Conservation (phyloP, 2,888 invertebrate genomes). For the Omphaloscelis lunosa region DNA sequence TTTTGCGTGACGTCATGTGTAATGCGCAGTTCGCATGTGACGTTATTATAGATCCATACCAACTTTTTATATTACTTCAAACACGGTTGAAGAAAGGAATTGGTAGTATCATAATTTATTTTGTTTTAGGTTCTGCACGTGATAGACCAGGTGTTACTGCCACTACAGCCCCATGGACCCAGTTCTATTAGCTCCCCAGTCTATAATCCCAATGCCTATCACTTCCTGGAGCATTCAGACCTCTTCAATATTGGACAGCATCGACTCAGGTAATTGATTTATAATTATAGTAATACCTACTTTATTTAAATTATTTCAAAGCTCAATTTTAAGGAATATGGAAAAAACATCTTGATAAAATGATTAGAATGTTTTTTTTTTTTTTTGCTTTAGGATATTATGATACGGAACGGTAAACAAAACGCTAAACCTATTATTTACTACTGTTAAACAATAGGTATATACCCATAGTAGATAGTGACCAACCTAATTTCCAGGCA, state of each 20-base stretch:
- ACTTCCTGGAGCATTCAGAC: slow-evolving; percentile 95
- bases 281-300: not conserved
- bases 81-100: not conserved
- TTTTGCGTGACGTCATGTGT: not conserved
- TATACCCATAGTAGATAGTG: accelerated
- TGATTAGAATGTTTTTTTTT: too few species aligned
- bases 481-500: not conserved
- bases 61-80: not conserved
- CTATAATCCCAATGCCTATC: slow-evolving; percentile 95
- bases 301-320: not conserved
- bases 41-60: not conserved
- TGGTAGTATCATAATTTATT: not conserved
- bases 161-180: slow-evolving; percentile 92
- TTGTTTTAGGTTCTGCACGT: slow-evolving; percentile 94
- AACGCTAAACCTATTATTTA: too few species aligned
- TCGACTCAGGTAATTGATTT: slow-evolving; percentile 91
- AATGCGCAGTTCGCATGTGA: not conserved
- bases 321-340: not conserved
- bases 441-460: not conserved
- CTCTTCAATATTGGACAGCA: slow-evolving; percentile 93
- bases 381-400: too few species aligned
- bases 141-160: slow-evolving; percentile 96
- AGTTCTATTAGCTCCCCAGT: slow-evolving; percentile 91
- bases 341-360: too few species aligned
- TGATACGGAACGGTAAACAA: not conserved